Conservation (phyloP, 2,113 vertebrate genomes). For the Xiphophorus couchianus region DNA sequence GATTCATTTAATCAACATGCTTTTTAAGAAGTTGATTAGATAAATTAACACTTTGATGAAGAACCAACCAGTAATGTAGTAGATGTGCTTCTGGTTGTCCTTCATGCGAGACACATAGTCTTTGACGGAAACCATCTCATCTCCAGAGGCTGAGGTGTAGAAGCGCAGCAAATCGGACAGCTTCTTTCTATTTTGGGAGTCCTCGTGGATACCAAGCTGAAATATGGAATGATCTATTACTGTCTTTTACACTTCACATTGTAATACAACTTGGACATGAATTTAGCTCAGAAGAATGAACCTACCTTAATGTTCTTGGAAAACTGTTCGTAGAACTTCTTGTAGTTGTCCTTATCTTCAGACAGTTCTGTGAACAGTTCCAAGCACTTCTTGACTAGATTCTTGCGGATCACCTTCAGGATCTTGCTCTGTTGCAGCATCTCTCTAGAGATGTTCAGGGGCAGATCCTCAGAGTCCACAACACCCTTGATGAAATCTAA, state of each 20-base stretch:
- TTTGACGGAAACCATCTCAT: constrained; percentile 96
- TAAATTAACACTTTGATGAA: background rate
- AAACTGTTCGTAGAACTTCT: constrained; percentile 96
- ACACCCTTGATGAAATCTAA: constrained; percentile 95
- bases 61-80: constrained; percentile 92
- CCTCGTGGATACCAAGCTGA: constrained; percentile 98
- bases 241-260: background rate
- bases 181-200: constrained; percentile 95
- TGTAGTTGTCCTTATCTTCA: constrained; percentile 98
- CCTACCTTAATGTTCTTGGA: constrained; percentile 97
- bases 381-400: constrained; percentile 96
- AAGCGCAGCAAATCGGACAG: constrained; percentile 92
- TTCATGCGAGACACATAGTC: constrained; percentile 97
- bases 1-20: background rate
- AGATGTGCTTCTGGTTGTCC: constrained; percentile 96
- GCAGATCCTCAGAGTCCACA: constrained; percentile 97
- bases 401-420: constrained; percentile 96
- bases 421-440: constrained; percentile 99
- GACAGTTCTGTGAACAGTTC: constrained; percentile 93
- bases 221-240: constrained; percentile 58
- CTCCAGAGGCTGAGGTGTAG: constrained; percentile 92
- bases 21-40: background rate
- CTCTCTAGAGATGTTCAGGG: constrained; percentile 97
- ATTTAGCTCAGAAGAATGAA: background rate
- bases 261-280: too few species aligned